Base-by-base conservation (phyloP, 2,797 vertebrate genomes). In the Pseudomugil tenellus region DNA sequence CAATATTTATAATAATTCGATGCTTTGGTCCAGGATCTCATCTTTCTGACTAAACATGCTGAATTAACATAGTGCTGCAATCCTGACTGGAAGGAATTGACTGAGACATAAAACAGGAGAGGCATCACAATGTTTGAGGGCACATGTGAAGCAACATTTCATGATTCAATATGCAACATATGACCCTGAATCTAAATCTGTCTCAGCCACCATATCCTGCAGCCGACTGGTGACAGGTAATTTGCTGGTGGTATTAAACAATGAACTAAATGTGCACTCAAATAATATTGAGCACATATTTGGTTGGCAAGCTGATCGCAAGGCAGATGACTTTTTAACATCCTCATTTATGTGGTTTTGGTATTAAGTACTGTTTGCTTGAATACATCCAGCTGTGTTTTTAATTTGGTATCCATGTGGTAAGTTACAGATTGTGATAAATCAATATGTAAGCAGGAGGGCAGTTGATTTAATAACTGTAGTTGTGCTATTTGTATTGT, bases 51-150 rank as follows among this genome's bases (percentile, higher is more conserved):
- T 51, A 56, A 58, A 84, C 81, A 59, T 23, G 31, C 65, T 3
- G 62, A 65, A 43, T 39, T 39, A 13, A 35, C 26, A n/a, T 17
- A 41, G n/a, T 29, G 58, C 32, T 43, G 26, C 28, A 4, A 59
- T 55, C 58, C 72, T 56, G 60, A 82, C 65, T 70, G 65, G 51
- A 74, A 68, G 35, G 78, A 86, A 87, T 85, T 77, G 86, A 88
- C 87, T 81, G 63, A 54, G 43, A 68, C 66, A 71, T 84, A 70
- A 85, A 86, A 56, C 13, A 58, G 21, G 51, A 35, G 70, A 74
- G 52, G 75, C 77, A 39, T 84, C 69, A 58, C 63, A 82, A 77
- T 72, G 72, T 87, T 86, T 86, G 79, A 70, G 83, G 83, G 81
- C 83, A 85, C 78, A 85, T 83, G 74, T 58, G 60, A 37, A 26